Evolutionary conservation across 92 coral and sea anemone species (phyloP), one percentile per base, ranked within the genome.

Genomic region (Siderastrea radians): DNA sequence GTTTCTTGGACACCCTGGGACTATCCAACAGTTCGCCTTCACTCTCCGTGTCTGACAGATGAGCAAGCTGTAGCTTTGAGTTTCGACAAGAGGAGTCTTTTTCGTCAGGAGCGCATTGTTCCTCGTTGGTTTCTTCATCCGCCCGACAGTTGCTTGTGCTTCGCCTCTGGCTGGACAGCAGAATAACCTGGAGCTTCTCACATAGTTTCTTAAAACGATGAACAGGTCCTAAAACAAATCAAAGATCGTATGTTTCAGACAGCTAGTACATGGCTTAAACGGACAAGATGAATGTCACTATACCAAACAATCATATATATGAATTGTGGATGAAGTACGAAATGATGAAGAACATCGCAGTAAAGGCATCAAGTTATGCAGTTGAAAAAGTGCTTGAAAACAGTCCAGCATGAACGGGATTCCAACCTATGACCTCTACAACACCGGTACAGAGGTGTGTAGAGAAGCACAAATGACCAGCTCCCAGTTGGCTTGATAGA

Each of bases 131-230:
- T 51, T 74, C 88, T 4, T 91, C 86, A 45, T 86, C 88, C 43
- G 87, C 90, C 11, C 89, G 94, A 26, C 91, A 75, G 2, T 94
- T 79, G 66, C 80, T 84, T 13, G 83, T 79, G 64, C 98, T 89
- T 75, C 90, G 91, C 13, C 99, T 86, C 12, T 83, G 93, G 88
- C 93, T 92, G 26, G 98, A 93, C 26, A 95, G 79, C 1, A 97
- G 82, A 57, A 97, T 93, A 26, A 92, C 80, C 78, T 97, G 98
- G 1, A 97, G 96, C 75, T 97, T 97, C 64, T 97, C 99, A 77
- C 99, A 97, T 38, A 97, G 85, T 70, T 95, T 95, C 88, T 95
- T 97, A 93, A 95, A 97, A 19, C 98, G 94, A 78, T 95, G 96
- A 43, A 91, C 95, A 16, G 99, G 98, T 62, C 99, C 99, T 97